Conservation (phyloP, 2,113 vertebrate species). For the Erpornis zantholeuca region DNA sequence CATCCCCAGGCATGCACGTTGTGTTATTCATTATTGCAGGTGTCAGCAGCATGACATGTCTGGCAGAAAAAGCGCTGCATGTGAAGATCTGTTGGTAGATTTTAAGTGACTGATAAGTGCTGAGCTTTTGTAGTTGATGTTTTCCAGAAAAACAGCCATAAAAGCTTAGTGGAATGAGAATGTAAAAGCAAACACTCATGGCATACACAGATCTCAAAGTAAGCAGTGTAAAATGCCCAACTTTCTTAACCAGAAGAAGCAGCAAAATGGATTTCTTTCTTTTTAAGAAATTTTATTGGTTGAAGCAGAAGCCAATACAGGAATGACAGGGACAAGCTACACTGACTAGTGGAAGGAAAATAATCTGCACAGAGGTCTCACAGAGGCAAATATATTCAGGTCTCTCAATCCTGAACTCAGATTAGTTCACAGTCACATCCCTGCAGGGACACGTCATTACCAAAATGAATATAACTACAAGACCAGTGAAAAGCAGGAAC, state of each 20-base stretch:
- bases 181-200: neutral
- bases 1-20: constrained; percentile 7
- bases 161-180: constrained; percentile 15
- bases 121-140: neutral
- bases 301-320: constrained; percentile 19
- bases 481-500: neutral
- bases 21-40: neutral
- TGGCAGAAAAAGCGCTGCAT: neutral
- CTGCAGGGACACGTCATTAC: neutral
- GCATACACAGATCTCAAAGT: neutral
- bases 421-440: neutral
- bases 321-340: constrained; percentile 20
- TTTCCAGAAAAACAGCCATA: neutral
- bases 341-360: neutral
- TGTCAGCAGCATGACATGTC: neutral
- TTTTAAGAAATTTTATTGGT: neutral
- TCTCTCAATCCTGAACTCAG: neutral
- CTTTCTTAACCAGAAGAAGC: neutral
- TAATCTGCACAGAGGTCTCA: neutral
- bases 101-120: neutral
- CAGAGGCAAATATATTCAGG: neutral
- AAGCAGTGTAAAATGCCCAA: neutral
- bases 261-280: neutral
- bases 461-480: neutral
- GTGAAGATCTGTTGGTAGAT: neutral